A percentile compares a stretch with the other conserved stretches of the same genome.
Evolutionary conservation across 2,113 vertebrate species (phyloP).

Genomic region (Oreotrochilus melanogaster): DNA sequence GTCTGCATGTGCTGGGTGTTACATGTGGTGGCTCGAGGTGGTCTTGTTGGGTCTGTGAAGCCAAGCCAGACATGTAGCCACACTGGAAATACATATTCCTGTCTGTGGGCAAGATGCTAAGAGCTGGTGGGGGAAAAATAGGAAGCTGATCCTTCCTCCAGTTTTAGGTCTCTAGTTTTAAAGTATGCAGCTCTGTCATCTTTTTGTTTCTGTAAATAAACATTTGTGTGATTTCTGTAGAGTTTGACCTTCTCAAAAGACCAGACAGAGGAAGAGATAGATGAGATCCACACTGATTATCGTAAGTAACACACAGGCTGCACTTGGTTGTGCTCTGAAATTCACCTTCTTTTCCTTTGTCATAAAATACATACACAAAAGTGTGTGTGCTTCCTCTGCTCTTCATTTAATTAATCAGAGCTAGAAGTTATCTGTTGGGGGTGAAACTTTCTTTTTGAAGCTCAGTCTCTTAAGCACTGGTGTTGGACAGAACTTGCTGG

Average conservation of each 20-base stretch:
- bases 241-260: constrained; percentile 90
- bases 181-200: neutral
- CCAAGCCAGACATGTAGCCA: neutral
- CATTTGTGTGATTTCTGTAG: constrained; percentile 74
- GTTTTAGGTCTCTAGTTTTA: neutral
- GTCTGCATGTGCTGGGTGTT: neutral
- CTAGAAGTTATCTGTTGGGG: neutral
- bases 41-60: neutral
- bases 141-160: neutral
- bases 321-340: neutral
- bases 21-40: neutral
- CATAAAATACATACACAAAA: neutral
- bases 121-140: neutral
- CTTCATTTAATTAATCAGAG: neutral
- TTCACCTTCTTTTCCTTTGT: neutral
- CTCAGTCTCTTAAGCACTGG: neutral
- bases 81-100: neutral
- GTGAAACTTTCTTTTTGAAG: neutral
- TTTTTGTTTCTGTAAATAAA: neutral
- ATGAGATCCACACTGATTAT: constrained; percentile 88
- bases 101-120: neutral
- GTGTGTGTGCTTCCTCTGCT: accelerated
- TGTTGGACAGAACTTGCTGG: neutral
- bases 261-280: constrained; percentile 89
- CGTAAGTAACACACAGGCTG: constrained; percentile 82